Evolutionary conservation across 1,140 invertebrate genomes (phyloP), one percentile per base, ranked within the genome.

Genomic region (Colletes gigas): DNA sequence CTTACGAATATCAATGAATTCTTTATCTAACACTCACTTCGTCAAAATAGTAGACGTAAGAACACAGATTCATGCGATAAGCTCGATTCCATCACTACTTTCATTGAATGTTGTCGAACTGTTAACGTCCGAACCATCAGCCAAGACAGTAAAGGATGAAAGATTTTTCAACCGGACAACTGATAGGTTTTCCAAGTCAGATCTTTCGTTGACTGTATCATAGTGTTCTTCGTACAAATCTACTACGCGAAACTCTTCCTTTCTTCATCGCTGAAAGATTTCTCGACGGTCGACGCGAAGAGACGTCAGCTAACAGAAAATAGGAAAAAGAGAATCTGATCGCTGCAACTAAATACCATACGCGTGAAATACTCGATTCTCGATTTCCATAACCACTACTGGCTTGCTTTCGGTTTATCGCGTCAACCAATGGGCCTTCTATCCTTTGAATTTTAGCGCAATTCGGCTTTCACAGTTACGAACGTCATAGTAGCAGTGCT

Each of bases 371-470:
- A 39, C 39, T 17, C 8, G 60, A 44, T 14, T 66, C 14, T n/a
- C 47, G 12, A 41, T 70, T 57, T 54, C n/a, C 73, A 19, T 19
- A 12, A 19, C 5, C 21, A n/a, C 6, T 30, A 2, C 3, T 19
- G 65, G 47, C 17, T 14, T 39, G 30, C 54, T 69, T 69, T n/a
- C 74, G 55, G 65, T 55, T 69, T 60, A 17, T 9, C n/a, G 3
- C n/a, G n/a, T 41, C 30, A 62, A 6, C 10, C 19, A 7, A 17
- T 21, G 15, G 9, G 17, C 54, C 14, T 17, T 17, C 17, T n/a
- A 63, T 63, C 14, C 3, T 63, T 17, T 41, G 1, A 44, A 41
- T 21, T 44, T 17, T 54, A 59, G 1, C 5, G 19, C 4, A 15
- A 19, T 19, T 41, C 12, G 6, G 39, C 17, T 57, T 41, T 12